These are phyloP conservation scores for Trichogramma evanescens DNA, from an alignment of 2,888 invertebrate species.

Conservation along the genomic window DNA sequence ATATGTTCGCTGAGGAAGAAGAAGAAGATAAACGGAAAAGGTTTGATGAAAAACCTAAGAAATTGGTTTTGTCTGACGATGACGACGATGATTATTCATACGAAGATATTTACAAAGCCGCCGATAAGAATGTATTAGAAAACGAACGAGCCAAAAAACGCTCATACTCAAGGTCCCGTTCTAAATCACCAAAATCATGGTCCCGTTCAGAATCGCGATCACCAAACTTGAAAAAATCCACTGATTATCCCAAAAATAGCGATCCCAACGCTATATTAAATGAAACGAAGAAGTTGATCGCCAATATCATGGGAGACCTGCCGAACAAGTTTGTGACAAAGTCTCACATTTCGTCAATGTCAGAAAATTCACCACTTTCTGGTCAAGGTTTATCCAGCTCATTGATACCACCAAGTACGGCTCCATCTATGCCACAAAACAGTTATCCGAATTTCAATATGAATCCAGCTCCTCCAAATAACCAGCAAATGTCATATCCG, in stretches of 20 bases:
- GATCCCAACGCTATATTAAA: slow-evolving; percentile 48
- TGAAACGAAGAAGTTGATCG: slow-evolving; percentile 58
- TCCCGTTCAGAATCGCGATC: slow-evolving; percentile 38
- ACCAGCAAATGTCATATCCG: slow-evolving; percentile 21
- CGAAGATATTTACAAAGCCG: slow-evolving; percentile 74
- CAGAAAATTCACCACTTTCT: slow-evolving; percentile 11
- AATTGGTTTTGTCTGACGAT: slow-evolving; percentile 60
- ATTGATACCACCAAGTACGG: slow-evolving; percentile 1
- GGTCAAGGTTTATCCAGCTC: not conserved
- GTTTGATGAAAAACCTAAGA: slow-evolving; percentile 38
- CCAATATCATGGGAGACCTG: slow-evolving; percentile 58
- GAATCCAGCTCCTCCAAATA: slow-evolving; percentile 21
- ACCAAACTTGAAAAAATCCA: slow-evolving; percentile 31
- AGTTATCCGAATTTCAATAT: slow-evolving; percentile 30
- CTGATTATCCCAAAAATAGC: slow-evolving; percentile 31
- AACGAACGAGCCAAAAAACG: slow-evolving; percentile 57
- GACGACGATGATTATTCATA: slow-evolving; percentile 78
- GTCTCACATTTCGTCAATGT: slow-evolving; percentile 28
- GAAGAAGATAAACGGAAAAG: slow-evolving; percentile 31
- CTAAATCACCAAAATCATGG: slow-evolving; percentile 35
- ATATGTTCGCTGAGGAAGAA: slow-evolving; percentile 44
- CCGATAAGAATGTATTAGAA: slow-evolving; percentile 65
- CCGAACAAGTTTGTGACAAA: slow-evolving; percentile 45
- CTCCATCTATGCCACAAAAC: slow-evolving; percentile 21
- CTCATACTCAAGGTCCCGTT: slow-evolving; percentile 31